Evolutionary conservation across 1,140 invertebrate species (phyloP).

Genomic region (Monomorium pharaonis): DNA sequence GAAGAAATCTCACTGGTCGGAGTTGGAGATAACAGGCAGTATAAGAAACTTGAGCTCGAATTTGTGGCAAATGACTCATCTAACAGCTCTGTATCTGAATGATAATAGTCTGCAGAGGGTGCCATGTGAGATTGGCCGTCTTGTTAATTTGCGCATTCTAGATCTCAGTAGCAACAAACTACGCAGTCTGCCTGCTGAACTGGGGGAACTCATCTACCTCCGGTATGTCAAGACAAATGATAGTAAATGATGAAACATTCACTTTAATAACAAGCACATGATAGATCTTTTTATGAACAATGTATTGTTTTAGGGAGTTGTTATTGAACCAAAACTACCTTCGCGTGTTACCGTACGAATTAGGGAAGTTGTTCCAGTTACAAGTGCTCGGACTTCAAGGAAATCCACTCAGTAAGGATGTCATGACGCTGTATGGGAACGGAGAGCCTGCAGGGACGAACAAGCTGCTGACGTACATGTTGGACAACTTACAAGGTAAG

Average conservation of each 20-base stretch:
- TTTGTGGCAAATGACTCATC: conserved; percentile 95
- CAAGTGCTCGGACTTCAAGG: conserved; percentile 95
- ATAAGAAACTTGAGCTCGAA: conserved; percentile 96
- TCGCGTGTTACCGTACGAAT: conserved; percentile 96
- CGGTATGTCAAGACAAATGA: conserved; percentile 86
- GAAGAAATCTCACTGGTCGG: conserved; percentile 95
- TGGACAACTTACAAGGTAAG: conserved; percentile 97
- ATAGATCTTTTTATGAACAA: background rate
- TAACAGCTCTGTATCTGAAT: conserved; percentile 97
- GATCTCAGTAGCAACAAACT: conserved; percentile 98
- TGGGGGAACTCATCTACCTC: conserved; percentile 97
- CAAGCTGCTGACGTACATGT: conserved; percentile 96
- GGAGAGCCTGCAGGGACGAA: conserved; percentile 96
- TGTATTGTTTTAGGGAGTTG: conserved; percentile 91
- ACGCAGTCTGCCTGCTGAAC: conserved; percentile 95
- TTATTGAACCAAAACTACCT: conserved; percentile 97
- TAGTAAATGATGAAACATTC: background rate
- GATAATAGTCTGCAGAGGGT: conserved; percentile 96
- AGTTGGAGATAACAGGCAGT: conserved; percentile 90
- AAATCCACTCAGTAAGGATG: conserved; percentile 97
- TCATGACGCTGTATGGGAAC: conserved; percentile 91
- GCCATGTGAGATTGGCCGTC: conserved; percentile 94
- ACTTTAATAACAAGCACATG: background rate
- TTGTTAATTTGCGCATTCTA: conserved; percentile 93
- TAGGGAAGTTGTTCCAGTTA: conserved; percentile 99